Base-by-base conservation (phyloP, 2,888 invertebrate species). In the Fabriciana adippe region DNA sequence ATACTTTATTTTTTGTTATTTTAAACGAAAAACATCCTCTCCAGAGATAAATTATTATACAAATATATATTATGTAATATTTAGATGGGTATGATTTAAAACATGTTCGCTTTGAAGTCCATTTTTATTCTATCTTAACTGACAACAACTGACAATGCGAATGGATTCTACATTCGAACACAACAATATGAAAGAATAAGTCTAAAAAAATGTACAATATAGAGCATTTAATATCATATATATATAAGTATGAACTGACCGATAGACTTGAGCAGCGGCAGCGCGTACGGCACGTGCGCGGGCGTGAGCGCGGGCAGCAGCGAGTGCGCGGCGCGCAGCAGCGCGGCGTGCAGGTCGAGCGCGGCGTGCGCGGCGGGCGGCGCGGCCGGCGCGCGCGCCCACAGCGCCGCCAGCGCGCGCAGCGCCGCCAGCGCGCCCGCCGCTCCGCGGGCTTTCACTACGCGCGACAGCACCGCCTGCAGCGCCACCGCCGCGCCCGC, bases 321-420 rank as follows among this genome's bases (percentile, higher is more conserved):
- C 75, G 95, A 94, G 80, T 95, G 94, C 21, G 96, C 94, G 76
- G 78, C 74, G 80, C 94, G 94, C 67, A 97, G 85, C 68, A 97
- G 86, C 50, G 95, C 76, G 55, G 81, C 86, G 77, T 79, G 84
- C 74, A 80, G 73, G 71, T 79, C 80, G 67, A 75, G 77, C 18
- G 80, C 79, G 16, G 74, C 67, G 45, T 71, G 75, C 53, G 73
- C 94, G 84, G 95, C 73, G 54, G 74, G 72, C 80, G 95, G 66
- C 18, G 61, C 50, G 50, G 21, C 50, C 21, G 65, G 55, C 35
- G 53, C 50, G 55, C 68, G 93, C 65, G 96, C 80, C 77, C 96
- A 93, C 55, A 95, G 91, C 68, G 96, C 86, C 75, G 97, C 94
- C 95, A 83, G 96, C 96, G 75, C 96, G 94, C 71, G 95, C 95